Conservation (phyloP, 2,888 invertebrate genomes). For the Mongoloraphidia duomilia region DNA sequence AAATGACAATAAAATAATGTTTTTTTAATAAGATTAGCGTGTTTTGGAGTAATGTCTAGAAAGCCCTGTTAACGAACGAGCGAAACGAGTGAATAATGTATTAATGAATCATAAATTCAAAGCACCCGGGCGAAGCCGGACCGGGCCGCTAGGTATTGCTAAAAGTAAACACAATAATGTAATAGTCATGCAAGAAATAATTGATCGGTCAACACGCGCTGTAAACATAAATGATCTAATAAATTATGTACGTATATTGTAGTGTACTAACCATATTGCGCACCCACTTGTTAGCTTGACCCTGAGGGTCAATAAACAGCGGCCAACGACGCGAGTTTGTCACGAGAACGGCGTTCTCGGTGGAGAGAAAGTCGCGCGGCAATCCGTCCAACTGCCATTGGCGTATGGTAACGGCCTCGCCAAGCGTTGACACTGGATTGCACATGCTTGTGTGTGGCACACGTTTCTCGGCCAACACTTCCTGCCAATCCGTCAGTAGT, state of each 20-base stretch:
- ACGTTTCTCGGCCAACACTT: conserved; percentile 31
- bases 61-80: too few species aligned
- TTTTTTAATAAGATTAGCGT: conserved; percentile 6
- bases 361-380: conserved; percentile 71
- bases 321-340: conserved; percentile 76
- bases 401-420: conserved; percentile 61
- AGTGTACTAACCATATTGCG: conserved; percentile 58
- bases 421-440: conserved; percentile 51
- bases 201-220: too few species aligned
- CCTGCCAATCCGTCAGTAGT: conserved; percentile 42
- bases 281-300: conserved; percentile 86
- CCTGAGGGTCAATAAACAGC: conserved; percentile 83
- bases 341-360: conserved; percentile 79
- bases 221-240: too few species aligned
- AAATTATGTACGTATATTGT: neutral
- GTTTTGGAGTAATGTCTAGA: conserved; percentile 22
- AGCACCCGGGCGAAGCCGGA: too few species aligned
- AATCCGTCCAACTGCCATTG: conserved; percentile 76
- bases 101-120: too few species aligned
- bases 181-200: too few species aligned
- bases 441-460: conserved; percentile 56
- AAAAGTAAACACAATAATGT: neutral
- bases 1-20: conserved; percentile 19
- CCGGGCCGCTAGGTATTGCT: neutral
- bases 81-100: too few species aligned